Conservation (phyloP, 2,888 invertebrate species). For the Mystacides longicornis region DNA sequence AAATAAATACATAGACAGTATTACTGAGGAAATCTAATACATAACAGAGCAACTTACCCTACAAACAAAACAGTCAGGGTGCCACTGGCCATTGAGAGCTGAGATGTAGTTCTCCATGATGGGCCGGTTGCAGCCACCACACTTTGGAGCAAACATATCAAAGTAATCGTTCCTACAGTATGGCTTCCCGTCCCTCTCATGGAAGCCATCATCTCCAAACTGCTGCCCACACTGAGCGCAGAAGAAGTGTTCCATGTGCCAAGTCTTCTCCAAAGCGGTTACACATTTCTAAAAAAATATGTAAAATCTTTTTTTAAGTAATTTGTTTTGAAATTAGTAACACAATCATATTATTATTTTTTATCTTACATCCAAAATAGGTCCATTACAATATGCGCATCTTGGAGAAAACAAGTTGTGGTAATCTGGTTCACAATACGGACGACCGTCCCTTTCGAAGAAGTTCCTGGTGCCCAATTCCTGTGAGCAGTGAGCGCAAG, state of each 20-base stretch:
- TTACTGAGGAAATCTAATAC: too few relatives aligned
- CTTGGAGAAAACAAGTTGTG: slow-evolving; percentile 97
- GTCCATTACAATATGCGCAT: slow-evolving; percentile 97
- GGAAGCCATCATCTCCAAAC: slow-evolving; percentile 97
- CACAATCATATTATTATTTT: neutral
- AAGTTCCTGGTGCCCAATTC: slow-evolving; percentile 96
- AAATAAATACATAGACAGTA: too few relatives aligned
- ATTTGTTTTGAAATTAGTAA: neutral
- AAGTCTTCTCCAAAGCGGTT: slow-evolving; percentile 93
- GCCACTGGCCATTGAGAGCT: slow-evolving; percentile 96
- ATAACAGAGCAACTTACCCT: slow-evolving; percentile 68
- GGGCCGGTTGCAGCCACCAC: slow-evolving; percentile 90
- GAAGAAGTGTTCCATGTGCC: slow-evolving; percentile 99
- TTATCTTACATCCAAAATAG: slow-evolving; percentile 89
- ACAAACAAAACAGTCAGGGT: slow-evolving; percentile 97
- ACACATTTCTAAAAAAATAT: slow-evolving; percentile 84
- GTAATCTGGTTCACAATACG: slow-evolving; percentile 98
- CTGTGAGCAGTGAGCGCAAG: slow-evolving; percentile 94
- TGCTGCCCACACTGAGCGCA: slow-evolving; percentile 96
- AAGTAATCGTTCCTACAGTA: slow-evolving; percentile 96
- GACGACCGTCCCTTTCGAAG: slow-evolving; percentile 94
- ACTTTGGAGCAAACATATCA: slow-evolving; percentile 96
- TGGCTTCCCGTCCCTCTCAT: slow-evolving; percentile 92
- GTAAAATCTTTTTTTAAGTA: neutral
- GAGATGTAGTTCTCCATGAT: slow-evolving; percentile 99